Evolutionary conservation across 2,797 vertebrate species (phyloP).

Genomic region (Lepilemur ruficaudatus): DNA sequence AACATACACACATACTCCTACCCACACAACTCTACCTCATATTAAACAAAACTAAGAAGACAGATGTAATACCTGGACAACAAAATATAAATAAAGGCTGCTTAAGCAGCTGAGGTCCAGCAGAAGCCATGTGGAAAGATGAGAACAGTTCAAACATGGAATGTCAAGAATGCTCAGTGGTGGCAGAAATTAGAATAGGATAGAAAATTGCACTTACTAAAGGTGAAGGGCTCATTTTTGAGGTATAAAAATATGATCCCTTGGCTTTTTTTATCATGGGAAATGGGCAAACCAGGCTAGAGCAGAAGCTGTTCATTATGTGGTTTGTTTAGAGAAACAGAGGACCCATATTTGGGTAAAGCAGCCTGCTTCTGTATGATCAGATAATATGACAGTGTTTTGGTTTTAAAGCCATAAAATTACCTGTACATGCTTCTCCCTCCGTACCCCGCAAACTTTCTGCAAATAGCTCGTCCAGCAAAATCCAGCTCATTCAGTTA

Average conservation of each 20-base stretch:
- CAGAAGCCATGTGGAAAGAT: neutral
- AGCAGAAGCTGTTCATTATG: neutral
- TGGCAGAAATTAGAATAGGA: constrained; percentile 5
- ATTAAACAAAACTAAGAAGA: constrained; percentile 17
- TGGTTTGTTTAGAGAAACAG: constrained; percentile 13
- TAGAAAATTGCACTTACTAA: constrained; percentile 2
- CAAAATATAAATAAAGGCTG: neutral
- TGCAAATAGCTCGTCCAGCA: neutral
- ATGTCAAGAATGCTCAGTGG: neutral
- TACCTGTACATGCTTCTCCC: neutral
- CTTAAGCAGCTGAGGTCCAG: neutral
- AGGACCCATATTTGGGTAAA: neutral
- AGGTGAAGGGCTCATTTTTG: neutral
- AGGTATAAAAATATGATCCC: neutral
- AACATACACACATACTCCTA: neutral
- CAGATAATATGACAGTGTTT: neutral
- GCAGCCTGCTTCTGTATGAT: neutral
- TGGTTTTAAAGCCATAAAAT: constrained; percentile 36
- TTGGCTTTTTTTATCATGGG: neutral
- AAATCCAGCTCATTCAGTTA: neutral
- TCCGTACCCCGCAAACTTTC: neutral
- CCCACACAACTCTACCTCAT: neutral
- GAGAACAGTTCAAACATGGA: neutral
- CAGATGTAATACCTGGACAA: neutral
- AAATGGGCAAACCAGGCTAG: neutral